Evolutionary conservation across 1,140 invertebrate species (phyloP), one percentile per base, ranked within the genome.

Genomic region (Neodiprion virginianus): DNA sequence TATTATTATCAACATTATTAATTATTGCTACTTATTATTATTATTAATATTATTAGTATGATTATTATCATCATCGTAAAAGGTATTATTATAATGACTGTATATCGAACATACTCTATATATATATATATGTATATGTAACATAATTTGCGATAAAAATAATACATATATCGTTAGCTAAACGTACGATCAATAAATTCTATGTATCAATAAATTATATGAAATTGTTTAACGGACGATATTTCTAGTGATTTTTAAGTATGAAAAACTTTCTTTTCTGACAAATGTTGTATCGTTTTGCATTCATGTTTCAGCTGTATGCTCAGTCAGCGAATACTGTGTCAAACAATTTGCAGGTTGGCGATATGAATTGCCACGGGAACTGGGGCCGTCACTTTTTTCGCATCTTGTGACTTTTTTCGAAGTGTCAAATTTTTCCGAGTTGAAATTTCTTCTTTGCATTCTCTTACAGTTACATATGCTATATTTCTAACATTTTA

Each of bases 181-280:
- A 80, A 75, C 73, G 76, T 79, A 79, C 70, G 73, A 79, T 77
- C 79, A 79, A 83, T 83, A 82, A 83, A 83, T 82, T 84, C 79
- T 81, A 83, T 85, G 82, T 85, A 85, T 80, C 78, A 79, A 85
- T 83, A 82, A 83, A 85, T 83, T 82, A 83, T 80, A 85, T 84
- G 82, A 81, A 76, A 81, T 82, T 85, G 82, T 85, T 85, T 85
- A 85, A 85, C 74, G 72, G 78, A 79, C 75, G 61, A 77, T 67
- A 71, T 69, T 23, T 40, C n/a, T 17, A 14, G 70, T 21, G 50
- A 40, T 40, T 40, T 40, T 40, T 40, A 5, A 40, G 28, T 40
- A 5, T 40, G 28, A 40, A 40, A 40, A 40, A 40, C 28, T 40
- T 40, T 40, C 28, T 40, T 4, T 40, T 40, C 5, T 40, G 28